A percentile compares a stretch with the other conserved stretches of the same genome.
These are phyloP conservation scores for Meteorus cinctellus DNA, from an alignment of 2,888 invertebrate genomes.

Conservation along the genomic window DNA sequence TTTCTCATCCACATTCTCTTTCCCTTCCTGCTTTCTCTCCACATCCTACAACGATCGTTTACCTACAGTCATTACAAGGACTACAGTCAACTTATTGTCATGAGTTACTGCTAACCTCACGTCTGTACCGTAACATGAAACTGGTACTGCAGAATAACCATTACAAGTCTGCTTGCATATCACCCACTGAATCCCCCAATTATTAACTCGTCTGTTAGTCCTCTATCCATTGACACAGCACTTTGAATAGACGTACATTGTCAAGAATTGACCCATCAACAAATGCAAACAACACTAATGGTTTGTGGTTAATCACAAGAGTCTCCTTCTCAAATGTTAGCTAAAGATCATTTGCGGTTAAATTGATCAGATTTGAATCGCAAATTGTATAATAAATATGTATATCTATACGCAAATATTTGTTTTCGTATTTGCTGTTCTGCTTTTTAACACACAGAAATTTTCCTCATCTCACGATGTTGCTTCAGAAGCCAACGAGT, in stretches of 20 bases:
- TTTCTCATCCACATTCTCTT: neutral
- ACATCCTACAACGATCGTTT: neutral
- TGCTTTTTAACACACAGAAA: neutral
- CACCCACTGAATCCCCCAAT: neutral
- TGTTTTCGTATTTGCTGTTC: too few species aligned
- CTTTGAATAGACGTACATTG: neutral
- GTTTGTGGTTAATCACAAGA: too few species aligned
- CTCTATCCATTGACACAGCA: neutral
- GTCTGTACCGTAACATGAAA: neutral
- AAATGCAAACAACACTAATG: too few species aligned
- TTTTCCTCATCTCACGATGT: neutral
- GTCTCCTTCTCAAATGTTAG: too few species aligned
- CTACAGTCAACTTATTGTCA: neutral
- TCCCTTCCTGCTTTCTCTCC: neutral
- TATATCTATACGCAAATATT: neutral
- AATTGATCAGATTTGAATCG: too few species aligned
- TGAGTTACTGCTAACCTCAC: neutral
- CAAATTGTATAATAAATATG: neutral
- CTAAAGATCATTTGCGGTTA: too few species aligned
- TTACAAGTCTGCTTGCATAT: neutral
- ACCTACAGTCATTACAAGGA: neutral
- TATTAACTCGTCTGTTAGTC: neutral
- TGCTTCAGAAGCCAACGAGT: slow-evolving; percentile 1
- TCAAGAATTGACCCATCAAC: neutral
- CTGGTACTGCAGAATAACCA: neutral